These are phyloP conservation scores for Spodoptera picta DNA, from an alignment of 2,888 invertebrate species.

Conservation along the genomic window DNA sequence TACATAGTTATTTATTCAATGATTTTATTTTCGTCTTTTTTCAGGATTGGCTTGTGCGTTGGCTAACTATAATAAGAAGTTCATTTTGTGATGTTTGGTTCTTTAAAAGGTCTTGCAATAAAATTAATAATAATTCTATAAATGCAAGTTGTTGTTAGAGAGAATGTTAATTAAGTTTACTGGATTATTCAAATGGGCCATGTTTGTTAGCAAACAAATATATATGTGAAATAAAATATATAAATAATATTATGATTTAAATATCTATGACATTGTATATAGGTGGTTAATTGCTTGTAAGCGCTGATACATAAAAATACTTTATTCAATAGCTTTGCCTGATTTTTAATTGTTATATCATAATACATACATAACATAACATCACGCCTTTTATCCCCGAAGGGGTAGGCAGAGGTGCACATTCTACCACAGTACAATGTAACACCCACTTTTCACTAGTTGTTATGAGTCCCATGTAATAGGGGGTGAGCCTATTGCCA, in stretches of 20 bases:
- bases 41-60: constrained; percentile 57
- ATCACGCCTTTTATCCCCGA: too few species aligned
- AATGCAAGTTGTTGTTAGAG: constrained; percentile 22
- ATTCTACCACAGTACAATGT: too few species aligned
- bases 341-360: too few species aligned
- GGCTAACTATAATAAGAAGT: constrained; percentile 53
- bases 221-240: constrained; percentile 5
- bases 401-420: too few species aligned
- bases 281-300: too few species aligned
- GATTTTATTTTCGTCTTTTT: constrained; percentile 29
- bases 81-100: constrained; percentile 31
- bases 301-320: too few species aligned
- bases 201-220: constrained; percentile 31
- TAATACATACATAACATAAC: too few species aligned
- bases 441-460: too few species aligned
- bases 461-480: too few species aligned
- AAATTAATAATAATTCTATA: constrained; percentile 20
- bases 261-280: constrained; percentile 2
- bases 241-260: constrained; percentile 7
- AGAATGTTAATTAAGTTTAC: constrained; percentile 18
- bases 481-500: too few species aligned
- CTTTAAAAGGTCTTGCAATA: constrained; percentile 34
- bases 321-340: too few species aligned
- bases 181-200: constrained; percentile 19
- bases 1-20: too few species aligned